Evolutionary conservation across 2,797 vertebrate species (phyloP).

Genomic region (Galagoides demidoff): DNA sequence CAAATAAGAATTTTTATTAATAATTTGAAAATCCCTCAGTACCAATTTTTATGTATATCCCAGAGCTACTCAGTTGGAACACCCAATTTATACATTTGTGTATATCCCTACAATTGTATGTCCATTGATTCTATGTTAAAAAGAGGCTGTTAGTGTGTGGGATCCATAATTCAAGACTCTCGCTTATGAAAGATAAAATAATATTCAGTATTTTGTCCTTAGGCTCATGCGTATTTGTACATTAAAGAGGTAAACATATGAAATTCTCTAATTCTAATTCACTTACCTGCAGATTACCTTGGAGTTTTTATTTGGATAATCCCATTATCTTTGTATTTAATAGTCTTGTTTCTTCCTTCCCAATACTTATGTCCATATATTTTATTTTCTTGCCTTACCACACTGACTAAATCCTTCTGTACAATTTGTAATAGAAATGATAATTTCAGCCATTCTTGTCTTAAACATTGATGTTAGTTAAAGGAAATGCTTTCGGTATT

Average conservation of each 20-base stretch:
- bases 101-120: background rate
- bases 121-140: background rate
- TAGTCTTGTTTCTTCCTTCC: conserved; percentile 34
- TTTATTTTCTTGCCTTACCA: conserved; percentile 2
- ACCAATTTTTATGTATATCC: background rate
- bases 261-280: background rate
- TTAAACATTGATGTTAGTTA: background rate
- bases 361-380: background rate
- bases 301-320: background rate
- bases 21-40: conserved; percentile 4
- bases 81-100: background rate
- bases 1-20: background rate
- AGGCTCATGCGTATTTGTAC: background rate
- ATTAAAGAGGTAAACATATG: background rate
- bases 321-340: background rate
- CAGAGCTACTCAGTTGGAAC: background rate
- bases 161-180: background rate
- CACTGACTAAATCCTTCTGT: background rate
- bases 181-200: background rate
- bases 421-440: conserved; percentile 26
- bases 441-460: background rate
- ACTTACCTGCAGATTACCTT: background rate
- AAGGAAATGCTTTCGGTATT: background rate
- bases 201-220: conserved; percentile 11
- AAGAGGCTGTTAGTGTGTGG: background rate